Percentiles rank a stretch among this genome's conserved stretches.
phyloP scores from a whole-genome alignment of 2,888 invertebrate species.

The Chromoteleia sp. region DNA sequence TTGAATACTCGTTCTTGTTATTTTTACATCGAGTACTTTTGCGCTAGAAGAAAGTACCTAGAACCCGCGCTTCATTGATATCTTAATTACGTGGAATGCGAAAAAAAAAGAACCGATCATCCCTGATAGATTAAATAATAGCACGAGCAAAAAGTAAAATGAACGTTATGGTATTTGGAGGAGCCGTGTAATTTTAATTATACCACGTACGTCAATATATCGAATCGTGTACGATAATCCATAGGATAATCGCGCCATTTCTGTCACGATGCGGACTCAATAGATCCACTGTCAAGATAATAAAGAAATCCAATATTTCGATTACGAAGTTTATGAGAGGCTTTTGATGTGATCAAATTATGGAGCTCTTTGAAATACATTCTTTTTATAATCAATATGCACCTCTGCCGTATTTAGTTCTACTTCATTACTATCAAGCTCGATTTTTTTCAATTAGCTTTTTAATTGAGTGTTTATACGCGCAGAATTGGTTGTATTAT shows the following conservation, averaged over 20 bases:
- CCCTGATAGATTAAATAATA: conserved; percentile 31
- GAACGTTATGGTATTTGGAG: conserved; percentile 40
- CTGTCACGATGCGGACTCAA: conserved; percentile 58
- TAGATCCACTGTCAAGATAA: conserved; percentile 59
- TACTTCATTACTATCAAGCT: conserved; percentile 45
- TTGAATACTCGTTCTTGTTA: background rate
- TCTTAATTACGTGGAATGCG: conserved; percentile 14
- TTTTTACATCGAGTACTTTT: background rate
- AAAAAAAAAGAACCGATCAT: conserved; percentile 23
- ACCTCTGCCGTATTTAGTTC: conserved; percentile 45
- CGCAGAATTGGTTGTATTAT: conserved; percentile 7
- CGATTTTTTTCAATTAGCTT: conserved; percentile 53
- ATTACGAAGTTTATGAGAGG: conserved; percentile 65
- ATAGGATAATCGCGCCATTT: conserved; percentile 59
- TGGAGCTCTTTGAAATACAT: conserved; percentile 49
- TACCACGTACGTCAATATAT: conserved; percentile 50
- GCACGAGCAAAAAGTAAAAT: conserved; percentile 20
- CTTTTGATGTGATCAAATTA: conserved; percentile 64
- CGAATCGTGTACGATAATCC: conserved; percentile 53
- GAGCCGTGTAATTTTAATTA: conserved; percentile 52
- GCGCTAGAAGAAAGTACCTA: background rate
- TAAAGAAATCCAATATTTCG: conserved; percentile 67
- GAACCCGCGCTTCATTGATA: background rate
- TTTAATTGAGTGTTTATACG: conserved; percentile 56
- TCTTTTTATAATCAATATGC: conserved; percentile 50